Conservation (phyloP, 2,113 vertebrate species). For the Mohoua ochrocephala region DNA sequence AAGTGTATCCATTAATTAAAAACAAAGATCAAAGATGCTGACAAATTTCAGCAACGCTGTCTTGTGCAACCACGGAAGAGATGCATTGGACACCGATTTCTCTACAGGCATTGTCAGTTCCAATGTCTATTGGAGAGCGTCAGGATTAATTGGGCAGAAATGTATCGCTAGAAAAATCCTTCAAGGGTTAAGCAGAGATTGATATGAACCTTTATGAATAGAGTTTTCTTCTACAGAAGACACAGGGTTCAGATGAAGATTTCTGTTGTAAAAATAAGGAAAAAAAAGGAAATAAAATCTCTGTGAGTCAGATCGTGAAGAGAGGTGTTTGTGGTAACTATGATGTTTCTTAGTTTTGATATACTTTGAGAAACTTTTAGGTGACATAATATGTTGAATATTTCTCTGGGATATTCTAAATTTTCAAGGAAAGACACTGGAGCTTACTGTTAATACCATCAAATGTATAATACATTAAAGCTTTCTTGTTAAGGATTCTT, state of each 20-base stretch:
- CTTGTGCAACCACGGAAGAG: accelerated
- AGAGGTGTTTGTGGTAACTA: neutral
- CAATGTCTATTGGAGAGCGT: neutral
- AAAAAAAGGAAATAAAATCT: neutral
- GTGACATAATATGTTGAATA: neutral
- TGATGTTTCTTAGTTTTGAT: neutral
- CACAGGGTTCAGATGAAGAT: neutral
- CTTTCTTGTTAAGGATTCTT: slow-evolving; percentile 21
- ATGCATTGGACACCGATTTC: neutral
- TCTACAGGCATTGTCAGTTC: neutral
- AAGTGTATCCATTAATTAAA: neutral
- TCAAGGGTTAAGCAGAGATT: neutral
- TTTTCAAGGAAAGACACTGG: neutral
- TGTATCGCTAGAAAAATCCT: neutral
- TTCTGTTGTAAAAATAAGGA: neutral
- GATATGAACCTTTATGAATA: neutral
- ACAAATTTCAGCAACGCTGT: neutral
- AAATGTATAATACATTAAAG: slow-evolving; percentile 16
- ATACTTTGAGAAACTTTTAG: neutral
- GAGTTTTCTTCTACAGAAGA: neutral
- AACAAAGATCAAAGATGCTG: neutral
- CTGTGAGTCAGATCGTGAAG: neutral
- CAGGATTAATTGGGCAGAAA: neutral
- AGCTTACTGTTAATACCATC: neutral
- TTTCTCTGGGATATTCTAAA: neutral